Evolutionary conservation across 2,888 invertebrate species (phyloP).

Genomic region (Ochropacha duplaris): DNA sequence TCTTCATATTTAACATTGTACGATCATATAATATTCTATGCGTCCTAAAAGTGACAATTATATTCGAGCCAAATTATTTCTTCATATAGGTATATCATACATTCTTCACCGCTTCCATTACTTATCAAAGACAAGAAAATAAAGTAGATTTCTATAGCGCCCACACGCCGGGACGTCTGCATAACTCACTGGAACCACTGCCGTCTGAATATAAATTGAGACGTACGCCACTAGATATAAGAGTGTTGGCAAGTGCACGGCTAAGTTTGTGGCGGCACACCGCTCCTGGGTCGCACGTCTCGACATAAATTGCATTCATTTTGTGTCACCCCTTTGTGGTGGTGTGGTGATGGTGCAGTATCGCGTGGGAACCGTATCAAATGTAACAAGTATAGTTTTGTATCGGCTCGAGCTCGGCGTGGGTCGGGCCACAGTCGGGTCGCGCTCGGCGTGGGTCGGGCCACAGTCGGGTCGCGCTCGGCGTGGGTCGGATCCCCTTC

Average conservation of each 20-base stretch:
- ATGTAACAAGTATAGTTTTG: slow-evolving; percentile 16
- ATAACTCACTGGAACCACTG: neutral
- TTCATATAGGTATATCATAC: too few species aligned
- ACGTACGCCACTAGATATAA: neutral
- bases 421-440: too few species aligned
- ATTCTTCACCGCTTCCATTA: neutral
- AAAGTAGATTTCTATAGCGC: neutral
- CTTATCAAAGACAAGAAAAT: neutral
- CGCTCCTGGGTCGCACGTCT: slow-evolving; percentile 7
- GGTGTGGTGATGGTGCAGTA: slow-evolving; percentile 9
- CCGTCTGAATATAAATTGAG: neutral
- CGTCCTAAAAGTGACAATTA: neutral
- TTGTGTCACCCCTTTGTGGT: slow-evolving; percentile 25
- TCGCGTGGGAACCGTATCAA: slow-evolving; percentile 3
- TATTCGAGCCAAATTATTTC: neutral
- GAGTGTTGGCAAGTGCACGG: neutral
- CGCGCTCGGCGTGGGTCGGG: slow-evolving; percentile 10
- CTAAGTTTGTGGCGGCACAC: neutral
- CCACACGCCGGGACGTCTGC: slow-evolving; percentile 17
- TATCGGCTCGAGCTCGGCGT: slow-evolving; percentile 12
- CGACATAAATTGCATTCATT: slow-evolving; percentile 42
- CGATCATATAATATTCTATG: too few species aligned
- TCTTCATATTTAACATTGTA: too few species aligned
- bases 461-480: too few species aligned
- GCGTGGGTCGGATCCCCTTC: neutral